Evolutionary conservation across 2,113 vertebrate genomes (phyloP), one percentile per base, ranked within the genome.

Genomic region (Solenodon paradoxus): DNA sequence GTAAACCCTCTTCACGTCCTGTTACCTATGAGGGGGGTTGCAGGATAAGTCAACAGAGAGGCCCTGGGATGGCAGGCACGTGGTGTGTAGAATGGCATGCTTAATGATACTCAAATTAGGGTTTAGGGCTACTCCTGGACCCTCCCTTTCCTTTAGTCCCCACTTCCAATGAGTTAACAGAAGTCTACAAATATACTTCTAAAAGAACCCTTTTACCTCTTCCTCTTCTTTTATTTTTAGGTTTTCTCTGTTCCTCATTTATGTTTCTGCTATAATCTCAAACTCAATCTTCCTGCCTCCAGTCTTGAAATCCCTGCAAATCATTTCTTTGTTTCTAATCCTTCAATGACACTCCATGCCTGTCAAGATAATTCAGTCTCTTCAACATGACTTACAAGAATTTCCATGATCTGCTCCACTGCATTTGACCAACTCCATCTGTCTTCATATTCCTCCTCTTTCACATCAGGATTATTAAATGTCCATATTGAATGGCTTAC

Each of bases 31-130:
- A n/a, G n/a, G n/a, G n/a, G n/a, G n/a, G n/a, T n/a, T n/a, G n/a
- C n/a, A n/a, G n/a, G n/a, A n/a, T n/a, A n/a, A 79, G 30, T 49
- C 28, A 82, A 61, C 19, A 12, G 2, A 12, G 42, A 55, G 57
- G 4, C 16, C 32, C n/a, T 42, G 38, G 40, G 8, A 38, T 6
- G 55, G 35, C 71, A 35, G 20, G 20, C 1, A 80, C n/a, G 28
- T 71, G 1, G 20, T 9, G 15, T 2, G 0, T 1, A 30, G 28
- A 64, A 68, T 30, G 12, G 2, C 20, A 4, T 2, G 19, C 7
- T 24, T 35, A 3, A 26, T n/a, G 26, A 40, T 63, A 40, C 7
- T 35, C 11, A 32, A 79, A 51, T 63, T 35, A 61, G 9, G 47
- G 15, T 16, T 7, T 19, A 15, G 24, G 75, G n/a, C 2, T 47